Evolutionary conservation across 2,113 vertebrate species (phyloP).

Genomic region (Neogobius melanostomus): DNA sequence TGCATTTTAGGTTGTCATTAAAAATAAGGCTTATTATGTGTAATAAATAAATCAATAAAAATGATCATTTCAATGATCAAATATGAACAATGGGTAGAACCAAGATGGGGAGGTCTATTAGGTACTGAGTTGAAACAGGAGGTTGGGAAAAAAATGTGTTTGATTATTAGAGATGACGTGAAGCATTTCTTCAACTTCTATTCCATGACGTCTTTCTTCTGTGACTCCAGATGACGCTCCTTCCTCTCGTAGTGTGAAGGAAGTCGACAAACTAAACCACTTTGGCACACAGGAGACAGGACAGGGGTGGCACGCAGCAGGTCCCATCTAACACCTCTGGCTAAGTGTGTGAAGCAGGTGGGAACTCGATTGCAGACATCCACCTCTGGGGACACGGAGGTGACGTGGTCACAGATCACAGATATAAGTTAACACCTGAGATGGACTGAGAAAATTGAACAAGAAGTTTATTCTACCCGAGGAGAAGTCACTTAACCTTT

Average conservation of each 20-base stretch:
- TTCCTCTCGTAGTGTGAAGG: neutral
- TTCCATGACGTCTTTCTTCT: neutral
- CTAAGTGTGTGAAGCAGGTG: neutral
- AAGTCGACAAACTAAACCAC: neutral
- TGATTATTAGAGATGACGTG: neutral
- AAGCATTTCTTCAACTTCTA: neutral
- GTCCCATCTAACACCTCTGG: neutral
- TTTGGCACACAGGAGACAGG: neutral
- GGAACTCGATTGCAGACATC: neutral
- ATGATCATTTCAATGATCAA: no score
- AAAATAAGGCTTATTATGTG: no score
- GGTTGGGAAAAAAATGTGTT: neutral
- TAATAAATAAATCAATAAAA: no score
- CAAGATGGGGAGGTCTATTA: neutral
- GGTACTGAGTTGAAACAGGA: neutral
- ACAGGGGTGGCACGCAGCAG: neutral
- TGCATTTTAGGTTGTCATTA: no score
- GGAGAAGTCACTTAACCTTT: constrained; percentile 15
- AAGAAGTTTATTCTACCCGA: neutral
- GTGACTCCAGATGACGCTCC: constrained; percentile 11
- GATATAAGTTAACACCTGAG: neutral
- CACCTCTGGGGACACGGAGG: neutral
- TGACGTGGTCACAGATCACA: constrained; percentile 6
- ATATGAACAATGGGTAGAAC: no score
- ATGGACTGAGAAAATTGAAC: constrained; percentile 18